Conservation (phyloP, 2,113 vertebrate genomes). For the Lipotes vexillifer region DNA sequence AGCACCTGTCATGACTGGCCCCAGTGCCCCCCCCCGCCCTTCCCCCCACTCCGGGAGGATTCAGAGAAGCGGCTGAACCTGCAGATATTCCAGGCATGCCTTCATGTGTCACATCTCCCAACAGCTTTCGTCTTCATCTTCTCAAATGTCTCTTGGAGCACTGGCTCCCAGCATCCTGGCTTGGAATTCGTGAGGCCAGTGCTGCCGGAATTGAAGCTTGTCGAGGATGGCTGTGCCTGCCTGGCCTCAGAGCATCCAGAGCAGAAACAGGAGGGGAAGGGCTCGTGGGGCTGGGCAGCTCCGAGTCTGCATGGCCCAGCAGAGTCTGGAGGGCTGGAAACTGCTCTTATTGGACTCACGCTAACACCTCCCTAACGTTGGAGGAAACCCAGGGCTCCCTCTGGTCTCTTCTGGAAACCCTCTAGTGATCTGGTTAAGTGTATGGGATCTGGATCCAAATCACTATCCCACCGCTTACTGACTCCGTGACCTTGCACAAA, state of each 20-base stretch:
- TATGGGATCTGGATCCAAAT: neutral
- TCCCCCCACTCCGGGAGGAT: neutral
- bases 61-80: neutral
- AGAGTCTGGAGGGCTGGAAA: neutral
- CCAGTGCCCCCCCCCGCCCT: fast-evolving
- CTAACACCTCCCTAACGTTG: neutral
- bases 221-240: neutral
- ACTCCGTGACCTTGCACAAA: neutral
- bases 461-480: neutral
- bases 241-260: neutral
- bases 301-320: neutral
- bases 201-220: neutral
- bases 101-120: neutral
- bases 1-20: neutral
- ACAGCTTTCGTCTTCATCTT: neutral
- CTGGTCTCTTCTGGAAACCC: neutral
- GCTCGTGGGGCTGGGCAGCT: neutral
- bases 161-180: constrained; percentile 10
- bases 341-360: fast-evolving
- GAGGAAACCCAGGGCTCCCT: neutral
- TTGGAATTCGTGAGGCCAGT: neutral
- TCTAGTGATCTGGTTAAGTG: neutral
- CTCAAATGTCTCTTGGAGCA: constrained; percentile 21
- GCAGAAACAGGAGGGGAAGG: neutral
- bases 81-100: neutral